Evolutionary conservation across 1,140 invertebrate species (phyloP).

Genomic region (Lucilia sericata): DNA sequence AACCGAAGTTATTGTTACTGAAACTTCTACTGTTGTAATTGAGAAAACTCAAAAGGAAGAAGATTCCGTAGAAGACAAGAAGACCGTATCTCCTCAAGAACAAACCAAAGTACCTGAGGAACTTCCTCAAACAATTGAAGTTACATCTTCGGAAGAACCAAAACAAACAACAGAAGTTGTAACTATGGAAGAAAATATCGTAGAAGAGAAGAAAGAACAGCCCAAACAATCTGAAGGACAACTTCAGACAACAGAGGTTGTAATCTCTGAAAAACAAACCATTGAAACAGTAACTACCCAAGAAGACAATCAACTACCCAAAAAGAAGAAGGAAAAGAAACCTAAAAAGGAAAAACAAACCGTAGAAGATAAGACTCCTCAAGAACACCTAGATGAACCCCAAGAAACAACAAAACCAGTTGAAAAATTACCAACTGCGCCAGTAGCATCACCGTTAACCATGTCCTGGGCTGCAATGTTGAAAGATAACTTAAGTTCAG

Average conservation of each 20-base stretch:
- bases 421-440: background rate
- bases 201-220: no score
- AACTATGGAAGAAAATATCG: background rate
- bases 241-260: no score
- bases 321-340: background rate
- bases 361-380: background rate
- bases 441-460: background rate
- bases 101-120: no score
- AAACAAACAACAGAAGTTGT: no score
- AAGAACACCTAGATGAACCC: background rate
- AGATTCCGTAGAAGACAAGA: no score
- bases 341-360: no score
- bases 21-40: background rate
- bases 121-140: background rate
- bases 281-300: background rate
- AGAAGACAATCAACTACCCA: background rate
- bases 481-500: conserved; percentile 23
- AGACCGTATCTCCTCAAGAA: no score
- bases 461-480: conserved; percentile 7
- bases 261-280: background rate
- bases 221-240: no score
- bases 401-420: no score
- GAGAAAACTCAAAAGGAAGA: background rate
- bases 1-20: background rate
- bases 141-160: background rate